Percentiles rank a stretch among this genome's conserved stretches.
phyloP scores from a whole-genome alignment of 2,113 vertebrate species.

The Nycticryphes semicollaris region DNA sequence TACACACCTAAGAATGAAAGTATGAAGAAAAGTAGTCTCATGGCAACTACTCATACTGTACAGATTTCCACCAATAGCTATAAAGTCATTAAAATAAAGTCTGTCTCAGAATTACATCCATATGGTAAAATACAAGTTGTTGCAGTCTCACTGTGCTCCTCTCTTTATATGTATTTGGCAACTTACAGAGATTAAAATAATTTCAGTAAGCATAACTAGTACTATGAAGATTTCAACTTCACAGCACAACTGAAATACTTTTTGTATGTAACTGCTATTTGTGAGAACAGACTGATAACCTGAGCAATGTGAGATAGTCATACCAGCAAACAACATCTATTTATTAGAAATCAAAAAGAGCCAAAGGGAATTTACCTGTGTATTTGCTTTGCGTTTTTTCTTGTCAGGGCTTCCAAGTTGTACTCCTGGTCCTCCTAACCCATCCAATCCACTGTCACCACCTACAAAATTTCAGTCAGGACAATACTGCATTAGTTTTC shows the following conservation, averaged over 20 bases:
- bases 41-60: neutral
- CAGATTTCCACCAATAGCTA: neutral
- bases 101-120: constrained; percentile 19
- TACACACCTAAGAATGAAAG: neutral
- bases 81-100: neutral
- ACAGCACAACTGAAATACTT: neutral
- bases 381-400: constrained; percentile 83
- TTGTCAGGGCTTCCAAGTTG: constrained; percentile 85
- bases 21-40: neutral
- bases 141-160: neutral
- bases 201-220: neutral
- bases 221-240: neutral
- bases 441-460: constrained; percentile 83
- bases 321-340: neutral
- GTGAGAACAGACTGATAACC: neutral
- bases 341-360: neutral
- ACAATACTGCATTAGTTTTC: neutral
- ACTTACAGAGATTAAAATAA: neutral
- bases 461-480: constrained; percentile 71
- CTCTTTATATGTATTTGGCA: neutral
- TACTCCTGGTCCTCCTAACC: constrained; percentile 80
- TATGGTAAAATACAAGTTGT: neutral
- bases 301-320: rapidly evolving
- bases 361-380: constrained; percentile 75
- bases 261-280: neutral